Base-by-base conservation (phyloP, 2,888 invertebrate genomes). In the Tillus elongatus region DNA sequence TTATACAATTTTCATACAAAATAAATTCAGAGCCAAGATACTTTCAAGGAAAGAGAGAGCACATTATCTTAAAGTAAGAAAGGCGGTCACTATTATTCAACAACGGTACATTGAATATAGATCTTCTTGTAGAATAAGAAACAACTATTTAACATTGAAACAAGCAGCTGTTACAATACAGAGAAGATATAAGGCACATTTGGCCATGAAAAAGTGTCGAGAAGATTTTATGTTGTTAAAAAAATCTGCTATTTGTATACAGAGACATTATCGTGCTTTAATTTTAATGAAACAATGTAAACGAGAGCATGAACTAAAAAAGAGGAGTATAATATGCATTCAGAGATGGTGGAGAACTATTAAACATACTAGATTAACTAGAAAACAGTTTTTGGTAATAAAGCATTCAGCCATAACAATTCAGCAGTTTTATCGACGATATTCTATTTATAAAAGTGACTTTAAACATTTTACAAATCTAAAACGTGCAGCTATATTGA, bases 141-240 rank as follows among this genome's bases (percentile, higher is more conserved):
- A 50, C 1, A 44, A 35, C 4, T 60, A 45, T 35, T 26, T 41
- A 31, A 45, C 44, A 26, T 42, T 53, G 2, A 60, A 53, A 47
- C 43, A 35, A 12, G 53, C 58, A 2, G 56, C 51, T 10, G 19
- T 45, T 13, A 43, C 51, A 2, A 54, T 78, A 31, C 79, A 80
- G 47, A 63, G 58, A 35, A 69, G 63, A 57, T 67, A 71, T 50
- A 68, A 70, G 46, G 70, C 72, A 1, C 57, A 60, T 4, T 59
- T 57, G 29, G 33, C 61, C 11, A 69, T 69, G 58, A 61, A 58
- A 33, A 49, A 50, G 29, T 55, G 64, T 10, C 66, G 68, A 35
- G 36, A 51, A 2, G 34, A 54, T 1, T 79, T 63, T 47, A 35
- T 67, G 2, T 42, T 54, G 14, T 43, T 66, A n/a, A 68, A 64